Conservation (phyloP, 2,888 invertebrate genomes). For the Eudemis profundana region DNA sequence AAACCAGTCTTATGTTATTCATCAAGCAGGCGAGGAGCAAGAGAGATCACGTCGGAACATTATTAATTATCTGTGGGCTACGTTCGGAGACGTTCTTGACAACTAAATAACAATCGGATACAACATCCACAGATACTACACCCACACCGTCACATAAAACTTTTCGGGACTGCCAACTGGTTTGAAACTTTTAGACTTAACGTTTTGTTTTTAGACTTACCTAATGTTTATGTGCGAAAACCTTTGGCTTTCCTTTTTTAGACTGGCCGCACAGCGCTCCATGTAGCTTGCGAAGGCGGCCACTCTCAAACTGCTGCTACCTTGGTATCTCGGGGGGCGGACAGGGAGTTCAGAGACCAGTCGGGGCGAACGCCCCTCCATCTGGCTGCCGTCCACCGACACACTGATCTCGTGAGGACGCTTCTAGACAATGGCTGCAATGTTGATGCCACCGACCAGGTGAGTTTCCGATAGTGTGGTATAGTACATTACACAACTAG, state of each 20-base stretch:
- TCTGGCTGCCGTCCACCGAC: conserved; percentile 90
- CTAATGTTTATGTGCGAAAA: no score
- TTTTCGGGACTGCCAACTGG: no score
- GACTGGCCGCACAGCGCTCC: conserved; percentile 87
- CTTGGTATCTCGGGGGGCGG: conserved; percentile 86
- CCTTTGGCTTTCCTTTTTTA: conserved; percentile 52
- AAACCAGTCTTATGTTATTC: no score
- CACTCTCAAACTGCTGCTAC: conserved; percentile 86
- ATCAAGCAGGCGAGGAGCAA: no score
- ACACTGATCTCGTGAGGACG: conserved; percentile 89
- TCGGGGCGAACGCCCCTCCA: conserved; percentile 91
- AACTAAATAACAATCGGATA: no score
- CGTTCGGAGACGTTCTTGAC: no score
- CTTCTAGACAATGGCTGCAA: conserved; percentile 88
- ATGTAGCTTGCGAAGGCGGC: conserved; percentile 89
- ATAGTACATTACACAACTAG: conserved; percentile 72
- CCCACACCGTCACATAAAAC: no score
- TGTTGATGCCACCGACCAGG: conserved; percentile 81
- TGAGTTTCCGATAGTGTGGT: conserved; percentile 60
- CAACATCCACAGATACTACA: no score
- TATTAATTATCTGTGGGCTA: no score
- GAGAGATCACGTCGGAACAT: no score
- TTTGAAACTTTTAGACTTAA: no score
- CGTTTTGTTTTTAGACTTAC: no score
- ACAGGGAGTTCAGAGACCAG: conserved; percentile 88